Percentiles rank a stretch among this genome's conserved stretches.
These are phyloP conservation scores for Falcaria lacertinaria DNA, from an alignment of 2,888 invertebrate species.

Conservation along the genomic window DNA sequence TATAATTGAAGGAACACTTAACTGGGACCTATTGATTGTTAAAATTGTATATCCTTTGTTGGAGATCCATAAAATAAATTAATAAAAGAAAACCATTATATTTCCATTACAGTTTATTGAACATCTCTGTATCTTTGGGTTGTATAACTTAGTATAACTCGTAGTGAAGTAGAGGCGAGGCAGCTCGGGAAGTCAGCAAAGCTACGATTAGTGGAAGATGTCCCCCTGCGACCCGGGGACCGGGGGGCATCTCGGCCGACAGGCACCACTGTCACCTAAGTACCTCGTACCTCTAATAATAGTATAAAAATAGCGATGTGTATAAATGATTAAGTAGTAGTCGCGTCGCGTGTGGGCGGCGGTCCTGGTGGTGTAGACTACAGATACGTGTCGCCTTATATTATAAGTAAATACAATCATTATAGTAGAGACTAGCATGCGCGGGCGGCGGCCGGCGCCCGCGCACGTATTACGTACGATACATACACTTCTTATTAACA, in stretches of 20 bases:
- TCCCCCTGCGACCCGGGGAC: too few relatives aligned
- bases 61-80: too few relatives aligned
- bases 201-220: too few relatives aligned
- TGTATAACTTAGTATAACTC: slow-evolving; percentile 44
- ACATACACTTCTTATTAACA: background rate
- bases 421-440: slow-evolving; percentile 68
- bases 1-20: too few relatives aligned
- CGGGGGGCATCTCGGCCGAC: too few relatives aligned
- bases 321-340: background rate
- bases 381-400: slow-evolving; percentile 18
- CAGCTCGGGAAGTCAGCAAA: too few relatives aligned
- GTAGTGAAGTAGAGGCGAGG: slow-evolving; percentile 21
- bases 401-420: slow-evolving; percentile 53
- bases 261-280: background rate
- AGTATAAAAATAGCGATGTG: background rate
- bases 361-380: too few relatives aligned
- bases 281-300: background rate
- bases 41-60: too few relatives aligned
- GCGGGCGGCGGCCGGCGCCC: background rate
- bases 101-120: slow-evolving; percentile 57
- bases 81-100: slow-evolving; percentile 44
- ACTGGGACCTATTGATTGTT: too few relatives aligned
- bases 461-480: background rate
- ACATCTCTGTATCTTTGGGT: slow-evolving; percentile 70
- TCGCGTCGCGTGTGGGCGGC: background rate